Conservation (phyloP, 2,888 invertebrate genomes). For the Blastobasis adustella region DNA sequence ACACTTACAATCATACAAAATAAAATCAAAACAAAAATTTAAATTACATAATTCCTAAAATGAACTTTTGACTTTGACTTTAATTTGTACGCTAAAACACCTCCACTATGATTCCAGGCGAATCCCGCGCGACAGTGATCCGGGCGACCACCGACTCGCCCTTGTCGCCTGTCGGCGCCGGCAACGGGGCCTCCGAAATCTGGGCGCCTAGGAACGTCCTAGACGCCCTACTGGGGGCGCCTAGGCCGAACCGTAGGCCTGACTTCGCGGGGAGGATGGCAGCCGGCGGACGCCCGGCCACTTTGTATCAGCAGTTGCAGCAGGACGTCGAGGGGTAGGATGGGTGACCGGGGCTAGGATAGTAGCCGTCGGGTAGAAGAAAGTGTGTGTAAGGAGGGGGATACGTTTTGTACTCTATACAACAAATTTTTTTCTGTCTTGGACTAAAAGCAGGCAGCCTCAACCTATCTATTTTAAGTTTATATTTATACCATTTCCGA, state of each 20-base stretch:
- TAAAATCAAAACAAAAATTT: too few species aligned
- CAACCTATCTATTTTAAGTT: too few species aligned
- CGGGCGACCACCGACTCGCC: conserved; percentile 90
- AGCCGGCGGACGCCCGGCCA: conserved; percentile 77
- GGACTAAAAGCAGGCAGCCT: too few species aligned
- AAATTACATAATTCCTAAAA: too few species aligned
- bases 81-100: too few species aligned
- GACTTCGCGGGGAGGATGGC: conserved; percentile 81
- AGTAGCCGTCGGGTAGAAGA: not conserved
- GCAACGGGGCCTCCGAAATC: conserved; percentile 45
- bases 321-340: conserved; percentile 48
- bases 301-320: conserved; percentile 82
- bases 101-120: conserved; percentile 33
- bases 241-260: conserved; percentile 64
- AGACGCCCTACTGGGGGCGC: conserved; percentile 70
- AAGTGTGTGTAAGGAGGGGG: not conserved
- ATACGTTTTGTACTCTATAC: not conserved
- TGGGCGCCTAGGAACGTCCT: conserved; percentile 68
- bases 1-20: too few species aligned
- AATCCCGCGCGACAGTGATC: conserved; percentile 59
- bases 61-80: too few species aligned
- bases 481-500: too few species aligned
- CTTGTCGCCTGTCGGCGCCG: conserved; percentile 83
- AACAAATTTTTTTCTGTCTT: too few species aligned
- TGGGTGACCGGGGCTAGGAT: not conserved